phyloP scores from a whole-genome alignment of 92 coral and sea anemone genomes.

The Micromussa lordhowensis region DNA sequence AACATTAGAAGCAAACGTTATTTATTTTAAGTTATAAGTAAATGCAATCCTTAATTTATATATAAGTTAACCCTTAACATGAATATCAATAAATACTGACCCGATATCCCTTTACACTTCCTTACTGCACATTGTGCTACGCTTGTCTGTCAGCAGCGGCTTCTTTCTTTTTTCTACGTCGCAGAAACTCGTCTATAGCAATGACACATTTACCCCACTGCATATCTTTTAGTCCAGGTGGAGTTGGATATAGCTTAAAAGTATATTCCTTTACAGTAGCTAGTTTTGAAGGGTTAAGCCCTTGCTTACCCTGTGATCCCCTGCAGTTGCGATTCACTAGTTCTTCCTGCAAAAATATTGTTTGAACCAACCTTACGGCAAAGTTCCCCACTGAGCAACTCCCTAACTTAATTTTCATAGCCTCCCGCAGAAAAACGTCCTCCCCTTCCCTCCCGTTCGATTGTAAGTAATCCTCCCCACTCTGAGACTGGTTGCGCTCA shows the following conservation, averaged over 20 bases:
- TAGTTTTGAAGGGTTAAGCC: constrained; percentile 6
- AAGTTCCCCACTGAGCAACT: constrained; percentile 40
- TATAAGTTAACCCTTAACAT: too few species aligned
- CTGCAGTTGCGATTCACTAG: constrained; percentile 36
- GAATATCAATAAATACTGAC: too few species aligned
- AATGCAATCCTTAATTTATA: too few species aligned
- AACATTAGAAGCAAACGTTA: too few species aligned
- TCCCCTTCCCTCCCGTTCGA: constrained; percentile 22
- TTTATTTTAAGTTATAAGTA: too few species aligned
- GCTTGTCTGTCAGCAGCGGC: not conserved
- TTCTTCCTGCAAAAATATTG: constrained; percentile 8
- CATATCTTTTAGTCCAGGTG: not conserved
- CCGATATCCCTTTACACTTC: not conserved
- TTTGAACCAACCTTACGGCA: constrained; percentile 21
- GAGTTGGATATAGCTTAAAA: constrained; percentile 22
- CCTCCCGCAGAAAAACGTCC: constrained; percentile 21
- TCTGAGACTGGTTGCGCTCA: not conserved
- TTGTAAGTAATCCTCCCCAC: constrained; percentile 6
- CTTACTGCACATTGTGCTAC: not conserved
- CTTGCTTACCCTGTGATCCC: constrained; percentile 33
- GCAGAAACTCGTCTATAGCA: constrained; percentile 26
- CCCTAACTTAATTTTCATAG: constrained; percentile 4
- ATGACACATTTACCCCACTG: constrained; percentile 26
- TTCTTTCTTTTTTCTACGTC: constrained; percentile 12
- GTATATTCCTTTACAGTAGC: constrained; percentile 2